A percentile compares a stretch with the other conserved stretches of the same genome.
Conservation (phyloP, 2,113 vertebrate genomes). For the Plestiodon gilberti region DNA sequence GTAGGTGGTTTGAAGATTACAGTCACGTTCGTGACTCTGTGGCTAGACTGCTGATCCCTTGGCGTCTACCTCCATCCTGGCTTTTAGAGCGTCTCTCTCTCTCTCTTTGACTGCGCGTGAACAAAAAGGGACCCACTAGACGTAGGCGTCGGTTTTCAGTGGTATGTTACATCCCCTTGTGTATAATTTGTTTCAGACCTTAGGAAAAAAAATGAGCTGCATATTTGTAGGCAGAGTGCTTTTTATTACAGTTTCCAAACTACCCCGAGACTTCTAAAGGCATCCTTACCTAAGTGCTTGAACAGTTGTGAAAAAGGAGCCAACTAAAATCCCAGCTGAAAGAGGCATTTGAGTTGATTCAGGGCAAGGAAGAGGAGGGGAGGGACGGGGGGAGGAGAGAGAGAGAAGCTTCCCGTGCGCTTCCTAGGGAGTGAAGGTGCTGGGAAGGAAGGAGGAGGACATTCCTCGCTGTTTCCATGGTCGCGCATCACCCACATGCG, state of each 20-base stretch:
- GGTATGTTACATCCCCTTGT: slow-evolving; percentile 60
- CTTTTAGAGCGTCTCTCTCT: slow-evolving; percentile 58
- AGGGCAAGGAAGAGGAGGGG: slow-evolving; percentile 43
- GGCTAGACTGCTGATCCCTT: not conserved
- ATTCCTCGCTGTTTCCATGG: not conserved
- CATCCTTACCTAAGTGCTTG: slow-evolving; percentile 72
- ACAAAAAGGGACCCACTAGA: slow-evolving; percentile 64
- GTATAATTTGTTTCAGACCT: slow-evolving; percentile 71
- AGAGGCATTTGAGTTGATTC: slow-evolving; percentile 69
- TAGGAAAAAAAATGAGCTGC: slow-evolving; percentile 51
- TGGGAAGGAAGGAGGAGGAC: not conserved
- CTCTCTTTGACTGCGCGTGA: slow-evolving; percentile 54
- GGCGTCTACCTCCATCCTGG: slow-evolving; percentile 12
- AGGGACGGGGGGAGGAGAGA: too few species aligned
- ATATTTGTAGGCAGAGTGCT: slow-evolving; percentile 62
- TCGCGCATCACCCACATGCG: not conserved
- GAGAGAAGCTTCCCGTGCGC: slow-evolving; percentile 57
- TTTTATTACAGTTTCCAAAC: slow-evolving; percentile 76
- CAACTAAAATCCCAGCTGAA: slow-evolving; percentile 74
- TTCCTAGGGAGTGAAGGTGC: not conserved
- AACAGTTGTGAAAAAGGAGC: slow-evolving; percentile 70
- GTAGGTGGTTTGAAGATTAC: not conserved
- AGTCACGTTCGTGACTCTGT: not conserved
- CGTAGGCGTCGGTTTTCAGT: slow-evolving; percentile 61
- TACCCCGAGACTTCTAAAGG: slow-evolving; percentile 67